Evolutionary conservation across 2,113 vertebrate species (phyloP).

Genomic region (Accipiter cooperii): DNA sequence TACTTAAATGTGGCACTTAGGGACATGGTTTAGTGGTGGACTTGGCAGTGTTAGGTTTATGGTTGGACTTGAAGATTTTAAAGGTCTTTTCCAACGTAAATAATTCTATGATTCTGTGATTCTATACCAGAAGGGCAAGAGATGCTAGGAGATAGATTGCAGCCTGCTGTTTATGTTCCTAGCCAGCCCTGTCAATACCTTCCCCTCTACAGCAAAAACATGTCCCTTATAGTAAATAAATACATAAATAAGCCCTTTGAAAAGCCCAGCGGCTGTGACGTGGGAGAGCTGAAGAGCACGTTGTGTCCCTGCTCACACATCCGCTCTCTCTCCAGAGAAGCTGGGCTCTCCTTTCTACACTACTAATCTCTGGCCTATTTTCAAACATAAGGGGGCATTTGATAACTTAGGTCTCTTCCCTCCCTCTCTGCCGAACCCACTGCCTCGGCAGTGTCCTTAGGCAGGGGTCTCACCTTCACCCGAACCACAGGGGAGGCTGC

Average conservation of each 20-base stretch:
- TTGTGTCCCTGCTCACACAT: background rate
- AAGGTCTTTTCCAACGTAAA: background rate
- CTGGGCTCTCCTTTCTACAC: background rate
- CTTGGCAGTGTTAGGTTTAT: background rate
- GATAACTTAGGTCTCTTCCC: background rate
- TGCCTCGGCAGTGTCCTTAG: background rate
- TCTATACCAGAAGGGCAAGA: background rate
- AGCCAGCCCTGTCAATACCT: background rate
- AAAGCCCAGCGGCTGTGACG: background rate
- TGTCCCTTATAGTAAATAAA: background rate
- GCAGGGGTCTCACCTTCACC: background rate
- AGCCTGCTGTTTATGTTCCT: background rate
- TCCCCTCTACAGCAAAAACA: background rate
- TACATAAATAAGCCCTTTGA: background rate
- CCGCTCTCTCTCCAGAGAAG: background rate
- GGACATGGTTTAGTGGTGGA: too few relatives aligned
- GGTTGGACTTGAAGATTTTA: background rate
- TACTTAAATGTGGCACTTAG: too few relatives aligned
- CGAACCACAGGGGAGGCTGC: background rate
- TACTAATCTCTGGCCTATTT: background rate
- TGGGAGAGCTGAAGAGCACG: background rate
- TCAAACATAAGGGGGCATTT: background rate
- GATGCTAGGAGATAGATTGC: background rate
- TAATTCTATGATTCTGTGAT: background rate
- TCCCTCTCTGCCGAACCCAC: background rate